phyloP scores from a whole-genome alignment of 2,888 invertebrate species.

The Meteorus colon region DNA sequence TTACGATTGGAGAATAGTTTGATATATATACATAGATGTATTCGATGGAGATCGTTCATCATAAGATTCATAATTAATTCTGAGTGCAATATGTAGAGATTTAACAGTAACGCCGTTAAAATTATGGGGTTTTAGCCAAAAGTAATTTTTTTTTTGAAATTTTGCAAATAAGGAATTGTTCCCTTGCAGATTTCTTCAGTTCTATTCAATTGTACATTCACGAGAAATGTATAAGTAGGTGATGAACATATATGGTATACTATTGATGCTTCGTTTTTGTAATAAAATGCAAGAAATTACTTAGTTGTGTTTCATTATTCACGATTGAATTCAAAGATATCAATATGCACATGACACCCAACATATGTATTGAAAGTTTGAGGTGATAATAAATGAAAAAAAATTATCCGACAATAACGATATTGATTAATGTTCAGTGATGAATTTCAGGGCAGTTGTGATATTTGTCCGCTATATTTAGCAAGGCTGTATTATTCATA shows the following conservation, averaged over 20 bases:
- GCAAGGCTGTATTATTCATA: neutral
- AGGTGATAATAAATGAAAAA: neutral
- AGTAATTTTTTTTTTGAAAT: neutral
- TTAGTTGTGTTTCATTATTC: neutral
- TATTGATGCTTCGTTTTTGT: slow-evolving; percentile 23
- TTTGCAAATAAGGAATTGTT: neutral
- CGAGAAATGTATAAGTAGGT: neutral
- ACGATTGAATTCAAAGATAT: neutral
- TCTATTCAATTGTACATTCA: neutral
- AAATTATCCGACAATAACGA: neutral
- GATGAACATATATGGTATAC: neutral
- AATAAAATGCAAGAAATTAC: slow-evolving; percentile 14
- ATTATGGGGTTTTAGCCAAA: neutral
- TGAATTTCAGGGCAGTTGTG: neutral
- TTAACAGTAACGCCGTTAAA: neutral
- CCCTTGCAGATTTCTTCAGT: slow-evolving; percentile 19
- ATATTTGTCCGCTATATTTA: neutral
- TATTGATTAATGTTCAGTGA: neutral
- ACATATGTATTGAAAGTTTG: neutral
- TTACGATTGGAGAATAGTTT: neutral
- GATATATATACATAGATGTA: neutral
- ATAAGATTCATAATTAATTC: slow-evolving; percentile 35
- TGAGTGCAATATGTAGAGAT: slow-evolving; percentile 46
- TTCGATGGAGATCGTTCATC: neutral
- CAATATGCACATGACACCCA: neutral